A percentile compares a stretch with the other conserved stretches of the same genome.
Evolutionary conservation across 1,140 invertebrate species (phyloP).

Genomic region (Drosophila serrata): DNA sequence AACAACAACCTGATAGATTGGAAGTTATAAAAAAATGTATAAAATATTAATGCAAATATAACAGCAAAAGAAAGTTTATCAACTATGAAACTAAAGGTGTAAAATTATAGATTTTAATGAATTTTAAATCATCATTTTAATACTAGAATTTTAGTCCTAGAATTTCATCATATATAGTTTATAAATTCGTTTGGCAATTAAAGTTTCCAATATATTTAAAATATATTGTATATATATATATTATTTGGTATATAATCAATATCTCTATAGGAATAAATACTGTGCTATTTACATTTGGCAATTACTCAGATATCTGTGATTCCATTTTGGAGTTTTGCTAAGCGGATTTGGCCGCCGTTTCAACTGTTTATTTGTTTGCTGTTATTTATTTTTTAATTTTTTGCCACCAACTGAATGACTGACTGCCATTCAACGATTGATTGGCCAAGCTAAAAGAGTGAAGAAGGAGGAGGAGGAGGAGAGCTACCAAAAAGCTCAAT

Average conservation of each 20-base stretch:
- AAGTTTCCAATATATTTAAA: too few species aligned
- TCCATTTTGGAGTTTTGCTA: slow-evolving; percentile 39
- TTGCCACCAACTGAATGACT: slow-evolving; percentile 37
- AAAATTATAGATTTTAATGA: background rate
- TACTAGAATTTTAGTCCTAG: background rate
- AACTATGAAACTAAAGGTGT: background rate
- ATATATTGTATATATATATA: too few species aligned
- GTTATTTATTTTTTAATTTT: slow-evolving; percentile 30
- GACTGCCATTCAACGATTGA: slow-evolving; percentile 36
- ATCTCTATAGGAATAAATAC: background rate
- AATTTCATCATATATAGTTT: background rate
- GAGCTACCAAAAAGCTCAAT: slow-evolving; percentile 40
- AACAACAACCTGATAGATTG: background rate
- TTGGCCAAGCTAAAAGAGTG: slow-evolving; percentile 21
- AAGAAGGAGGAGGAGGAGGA: too few species aligned
- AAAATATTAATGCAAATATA: background rate
- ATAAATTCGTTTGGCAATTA: background rate
- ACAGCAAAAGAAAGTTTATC: background rate
- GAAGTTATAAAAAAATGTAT: background rate
- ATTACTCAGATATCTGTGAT: slow-evolving; percentile 13
- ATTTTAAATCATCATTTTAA: too few species aligned
- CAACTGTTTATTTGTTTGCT: slow-evolving; percentile 27
- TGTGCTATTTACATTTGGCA: slow-evolving; percentile 3
- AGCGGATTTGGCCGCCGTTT: slow-evolving; percentile 69
- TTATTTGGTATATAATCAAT: background rate